Conservation (phyloP, 2,797 vertebrate species). For the Dendrocincla tyrannina region DNA sequence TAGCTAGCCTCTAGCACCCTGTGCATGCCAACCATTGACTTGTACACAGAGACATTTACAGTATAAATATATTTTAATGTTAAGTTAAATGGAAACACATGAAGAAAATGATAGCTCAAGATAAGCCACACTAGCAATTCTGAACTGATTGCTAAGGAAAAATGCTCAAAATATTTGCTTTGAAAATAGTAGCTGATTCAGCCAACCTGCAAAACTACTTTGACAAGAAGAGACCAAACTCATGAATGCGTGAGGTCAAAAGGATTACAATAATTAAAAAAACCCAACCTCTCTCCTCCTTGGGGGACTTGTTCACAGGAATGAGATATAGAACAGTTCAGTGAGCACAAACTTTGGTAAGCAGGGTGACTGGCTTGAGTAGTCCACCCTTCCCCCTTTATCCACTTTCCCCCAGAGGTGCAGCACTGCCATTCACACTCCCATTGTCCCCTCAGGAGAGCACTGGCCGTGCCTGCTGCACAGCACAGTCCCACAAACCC, state of each 20-base stretch:
- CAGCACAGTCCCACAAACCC: not conserved
- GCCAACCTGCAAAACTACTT: slow-evolving; percentile 54
- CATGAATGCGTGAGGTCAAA: slow-evolving; percentile 52
- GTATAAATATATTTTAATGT: not conserved
- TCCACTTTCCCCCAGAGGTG: not conserved
- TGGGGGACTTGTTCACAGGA: slow-evolving; percentile 33
- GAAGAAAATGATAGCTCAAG: not conserved
- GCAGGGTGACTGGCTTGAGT: not conserved
- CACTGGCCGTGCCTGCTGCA: rapidly evolving
- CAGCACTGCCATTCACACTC: not conserved
- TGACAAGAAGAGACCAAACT: slow-evolving; percentile 48
- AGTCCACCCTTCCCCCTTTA: slow-evolving; percentile 31
- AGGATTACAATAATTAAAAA: slow-evolving; percentile 47
- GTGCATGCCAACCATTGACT: not conserved
- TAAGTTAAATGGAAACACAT: not conserved
- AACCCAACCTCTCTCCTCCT: not conserved
- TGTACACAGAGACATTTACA: not conserved
- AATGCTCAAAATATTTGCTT: slow-evolving; percentile 12
- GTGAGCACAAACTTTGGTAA: slow-evolving; percentile 49
- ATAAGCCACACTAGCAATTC: not conserved
- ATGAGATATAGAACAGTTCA: slow-evolving; percentile 50
- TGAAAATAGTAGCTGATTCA: slow-evolving; percentile 32
- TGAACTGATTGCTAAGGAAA: not conserved
- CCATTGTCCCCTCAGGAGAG: not conserved
- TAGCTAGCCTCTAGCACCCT: not conserved